phyloP scores from a whole-genome alignment of 1,140 invertebrate species.

The Drosophila kohkoa region DNA sequence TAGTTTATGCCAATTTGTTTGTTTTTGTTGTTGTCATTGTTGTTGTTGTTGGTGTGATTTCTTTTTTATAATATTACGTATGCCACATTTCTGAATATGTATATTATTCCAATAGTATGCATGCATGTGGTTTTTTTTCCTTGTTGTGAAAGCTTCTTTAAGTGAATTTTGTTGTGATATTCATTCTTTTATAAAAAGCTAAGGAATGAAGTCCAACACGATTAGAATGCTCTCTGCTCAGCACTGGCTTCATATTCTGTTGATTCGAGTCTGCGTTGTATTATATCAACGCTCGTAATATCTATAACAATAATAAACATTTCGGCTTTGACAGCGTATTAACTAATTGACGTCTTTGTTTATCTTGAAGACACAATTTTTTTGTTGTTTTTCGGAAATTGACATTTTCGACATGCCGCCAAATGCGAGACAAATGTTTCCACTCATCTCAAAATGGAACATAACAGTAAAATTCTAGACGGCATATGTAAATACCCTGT shows the following conservation, averaged over 20 bases:
- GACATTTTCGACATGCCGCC: slow-evolving; percentile 63
- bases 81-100: slow-evolving; percentile 65
- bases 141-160: slow-evolving; percentile 53
- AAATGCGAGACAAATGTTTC: slow-evolving; percentile 61
- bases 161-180: slow-evolving; percentile 67
- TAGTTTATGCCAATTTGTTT: slow-evolving; percentile 78
- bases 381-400: slow-evolving; percentile 34
- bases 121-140: too few relatives aligned
- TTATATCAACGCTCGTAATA: background rate
- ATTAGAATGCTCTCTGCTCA: background rate
- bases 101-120: slow-evolving; percentile 21
- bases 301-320: slow-evolving; percentile 11
- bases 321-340: slow-evolving; percentile 64
- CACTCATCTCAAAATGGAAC: slow-evolving; percentile 43
- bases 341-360: slow-evolving; percentile 78
- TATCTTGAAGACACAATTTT: slow-evolving; percentile 43
- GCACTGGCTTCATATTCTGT: background rate
- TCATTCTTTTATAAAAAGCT: slow-evolving; percentile 22
- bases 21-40: slow-evolving; percentile 51
- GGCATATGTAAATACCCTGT: slow-evolving; percentile 2
- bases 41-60: slow-evolving; percentile 65
- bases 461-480: slow-evolving; percentile 11
- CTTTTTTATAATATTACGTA: slow-evolving; percentile 72
- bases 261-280: too few relatives aligned
- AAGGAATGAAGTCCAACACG: slow-evolving; percentile 12